phyloP scores from a whole-genome alignment of 1,140 invertebrate genomes.

The Oscheius sp. region DNA sequence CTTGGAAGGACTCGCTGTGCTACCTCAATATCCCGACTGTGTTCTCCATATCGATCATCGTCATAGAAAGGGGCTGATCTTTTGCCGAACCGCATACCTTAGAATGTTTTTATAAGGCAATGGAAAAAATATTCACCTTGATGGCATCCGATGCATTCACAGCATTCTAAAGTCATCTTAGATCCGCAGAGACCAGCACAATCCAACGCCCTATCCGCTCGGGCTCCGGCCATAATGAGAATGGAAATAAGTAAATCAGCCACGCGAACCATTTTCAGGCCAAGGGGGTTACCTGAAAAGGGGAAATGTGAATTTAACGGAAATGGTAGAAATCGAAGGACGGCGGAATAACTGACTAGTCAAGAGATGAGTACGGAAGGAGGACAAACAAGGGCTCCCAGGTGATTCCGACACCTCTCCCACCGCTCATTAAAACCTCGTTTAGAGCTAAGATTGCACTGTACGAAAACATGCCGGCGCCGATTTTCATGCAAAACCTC shows the following conservation, averaged over 20 bases:
- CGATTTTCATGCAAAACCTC: too few species aligned
- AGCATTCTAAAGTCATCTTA: slow-evolving; percentile 33
- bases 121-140: slow-evolving; percentile 7
- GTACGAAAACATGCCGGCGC: too few species aligned
- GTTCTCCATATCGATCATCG: not conserved
- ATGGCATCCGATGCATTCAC: slow-evolving; percentile 37
- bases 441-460: too few species aligned
- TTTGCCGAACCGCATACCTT: slow-evolving; percentile 38
- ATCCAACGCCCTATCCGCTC: not conserved
- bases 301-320: too few species aligned
- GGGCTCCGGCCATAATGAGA: not conserved
- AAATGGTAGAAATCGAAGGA: too few species aligned
- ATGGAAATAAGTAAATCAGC: not conserved
- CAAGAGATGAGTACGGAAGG: too few species aligned
- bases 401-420: too few species aligned
- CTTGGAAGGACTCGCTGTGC: too few species aligned
- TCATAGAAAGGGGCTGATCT: slow-evolving; percentile 9
- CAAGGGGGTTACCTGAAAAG: slow-evolving; percentile 17
- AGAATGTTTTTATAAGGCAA: not conserved
- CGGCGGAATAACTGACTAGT: too few species aligned
- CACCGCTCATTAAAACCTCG: too few species aligned
- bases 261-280: slow-evolving; percentile 1
- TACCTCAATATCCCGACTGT: not conserved
- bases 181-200: slow-evolving; percentile 19
- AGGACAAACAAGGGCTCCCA: too few species aligned